These are phyloP conservation scores for Ferrisia virgata DNA, from an alignment of 2,888 invertebrate genomes.

Conservation along the genomic window DNA sequence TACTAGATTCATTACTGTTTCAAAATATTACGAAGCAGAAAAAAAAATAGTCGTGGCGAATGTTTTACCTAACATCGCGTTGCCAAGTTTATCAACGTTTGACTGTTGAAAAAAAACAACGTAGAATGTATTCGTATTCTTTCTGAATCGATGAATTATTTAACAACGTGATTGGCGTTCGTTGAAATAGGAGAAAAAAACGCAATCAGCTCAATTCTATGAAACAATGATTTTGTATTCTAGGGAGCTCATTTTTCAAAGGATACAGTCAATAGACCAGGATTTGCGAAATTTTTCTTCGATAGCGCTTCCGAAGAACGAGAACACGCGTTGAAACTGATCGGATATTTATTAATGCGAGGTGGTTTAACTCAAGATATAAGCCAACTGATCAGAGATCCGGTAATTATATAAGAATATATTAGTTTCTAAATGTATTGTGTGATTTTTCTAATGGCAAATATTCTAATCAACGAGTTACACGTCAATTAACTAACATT, in stretches of 20 bases:
- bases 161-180: not conserved
- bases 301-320: constrained; percentile 82
- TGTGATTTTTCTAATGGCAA: not conserved
- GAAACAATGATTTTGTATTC: not conserved
- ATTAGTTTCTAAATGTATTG: not conserved
- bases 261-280: constrained; percentile 76
- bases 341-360: constrained; percentile 83
- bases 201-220: not conserved
- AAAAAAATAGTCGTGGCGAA: not conserved
- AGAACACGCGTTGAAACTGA: constrained; percentile 81
- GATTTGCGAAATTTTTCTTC: constrained; percentile 83
- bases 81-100: not conserved
- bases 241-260: constrained; percentile 76
- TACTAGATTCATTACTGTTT: not conserved
- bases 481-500: not conserved
- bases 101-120: not conserved
- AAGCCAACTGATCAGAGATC: constrained; percentile 58
- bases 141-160: not conserved
- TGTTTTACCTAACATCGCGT: not conserved
- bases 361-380: constrained; percentile 68
- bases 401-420: constrained; percentile 52
- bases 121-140: not conserved
- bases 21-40: not conserved
- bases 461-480: not conserved
- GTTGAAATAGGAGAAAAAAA: not conserved